A percentile compares a stretch with the other conserved stretches of the same genome.
Conservation (phyloP, 2,113 vertebrate species). For the Brachyistius frenatus region DNA sequence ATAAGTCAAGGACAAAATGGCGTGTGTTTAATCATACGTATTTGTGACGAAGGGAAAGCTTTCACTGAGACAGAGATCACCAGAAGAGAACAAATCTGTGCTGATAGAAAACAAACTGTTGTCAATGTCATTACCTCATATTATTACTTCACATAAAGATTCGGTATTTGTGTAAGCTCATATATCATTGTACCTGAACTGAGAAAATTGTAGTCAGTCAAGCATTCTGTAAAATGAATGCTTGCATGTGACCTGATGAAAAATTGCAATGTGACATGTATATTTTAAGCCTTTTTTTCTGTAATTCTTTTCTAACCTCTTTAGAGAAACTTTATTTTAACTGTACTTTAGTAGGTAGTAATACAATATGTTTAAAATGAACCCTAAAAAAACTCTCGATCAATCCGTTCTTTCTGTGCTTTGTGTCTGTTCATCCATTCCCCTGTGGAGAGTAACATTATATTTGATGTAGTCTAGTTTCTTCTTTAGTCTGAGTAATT, state of each 20-base stretch:
- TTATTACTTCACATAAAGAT: no score
- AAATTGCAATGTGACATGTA: background rate
- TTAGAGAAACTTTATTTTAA: background rate
- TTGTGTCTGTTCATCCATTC: no score
- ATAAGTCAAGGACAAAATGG: background rate
- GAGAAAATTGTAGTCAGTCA: no score
- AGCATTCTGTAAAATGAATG: no score
- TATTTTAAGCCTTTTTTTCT: background rate
- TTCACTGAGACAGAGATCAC: background rate
- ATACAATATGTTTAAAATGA: background rate
- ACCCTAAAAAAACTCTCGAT: background rate
- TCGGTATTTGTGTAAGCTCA: no score
- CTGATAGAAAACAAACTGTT: background rate
- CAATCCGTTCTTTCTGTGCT: no score
- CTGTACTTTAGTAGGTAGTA: background rate
- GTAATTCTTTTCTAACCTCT: background rate
- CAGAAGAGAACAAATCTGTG: conserved; percentile 7
- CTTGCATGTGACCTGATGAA: background rate
- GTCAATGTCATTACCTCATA: no score
- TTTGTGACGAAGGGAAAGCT: background rate
- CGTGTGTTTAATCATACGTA: background rate
- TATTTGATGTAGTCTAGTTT: background rate
- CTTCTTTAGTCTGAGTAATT: background rate
- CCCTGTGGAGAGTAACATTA: background rate
- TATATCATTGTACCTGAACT: no score